These are phyloP conservation scores for Periparus ater DNA, from an alignment of 2,797 vertebrate genomes.

Conservation along the genomic window DNA sequence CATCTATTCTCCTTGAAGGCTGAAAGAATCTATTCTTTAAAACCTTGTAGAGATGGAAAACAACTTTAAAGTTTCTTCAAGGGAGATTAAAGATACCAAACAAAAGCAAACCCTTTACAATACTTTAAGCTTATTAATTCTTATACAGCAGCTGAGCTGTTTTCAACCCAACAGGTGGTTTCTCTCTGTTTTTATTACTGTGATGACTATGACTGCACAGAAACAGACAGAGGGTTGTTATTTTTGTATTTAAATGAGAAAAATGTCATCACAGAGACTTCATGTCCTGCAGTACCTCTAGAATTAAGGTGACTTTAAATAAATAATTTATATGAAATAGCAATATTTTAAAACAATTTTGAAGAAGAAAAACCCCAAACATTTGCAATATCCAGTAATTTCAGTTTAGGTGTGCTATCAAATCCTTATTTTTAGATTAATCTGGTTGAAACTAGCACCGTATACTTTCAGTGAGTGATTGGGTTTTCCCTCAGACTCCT, in stretches of 20 bases:
- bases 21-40: not conserved
- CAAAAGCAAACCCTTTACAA: not conserved
- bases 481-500: not conserved
- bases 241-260: not conserved
- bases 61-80: not conserved
- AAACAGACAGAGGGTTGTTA: not conserved
- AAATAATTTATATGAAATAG: not conserved
- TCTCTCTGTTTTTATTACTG: not conserved
- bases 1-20: not conserved
- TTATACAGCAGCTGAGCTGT: not conserved
- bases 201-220: not conserved
- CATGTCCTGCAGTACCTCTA: not conserved
- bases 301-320: slow-evolving; percentile 35
- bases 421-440: not conserved
- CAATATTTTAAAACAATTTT: not conserved
- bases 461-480: not conserved
- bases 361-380: not conserved
- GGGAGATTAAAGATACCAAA: not conserved
- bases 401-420: not conserved
- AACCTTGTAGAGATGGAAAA: not conserved
- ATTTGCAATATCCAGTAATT: not conserved
- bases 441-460: not conserved
- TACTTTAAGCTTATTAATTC: not conserved
- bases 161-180: not conserved
- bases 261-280: not conserved